Conservation (phyloP, 2,888 invertebrate species). For the Chesias legatella region DNA sequence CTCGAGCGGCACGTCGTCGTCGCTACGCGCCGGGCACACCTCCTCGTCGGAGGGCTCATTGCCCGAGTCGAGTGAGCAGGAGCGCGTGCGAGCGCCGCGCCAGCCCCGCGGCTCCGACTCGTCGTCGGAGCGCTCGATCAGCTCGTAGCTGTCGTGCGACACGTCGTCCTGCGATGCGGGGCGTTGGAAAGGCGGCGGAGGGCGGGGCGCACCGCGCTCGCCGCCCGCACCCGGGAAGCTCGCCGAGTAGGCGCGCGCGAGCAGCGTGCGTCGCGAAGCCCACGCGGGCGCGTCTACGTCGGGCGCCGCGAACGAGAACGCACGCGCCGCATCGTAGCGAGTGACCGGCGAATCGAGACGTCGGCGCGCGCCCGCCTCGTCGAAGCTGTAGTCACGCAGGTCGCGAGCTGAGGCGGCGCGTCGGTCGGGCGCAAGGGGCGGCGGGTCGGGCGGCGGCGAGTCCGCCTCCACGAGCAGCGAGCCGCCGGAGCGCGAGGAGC, state of each 20-base stretch:
- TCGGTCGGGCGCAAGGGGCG: slow-evolving; percentile 55
- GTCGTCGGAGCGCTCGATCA: slow-evolving; percentile 88
- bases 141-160: slow-evolving; percentile 93
- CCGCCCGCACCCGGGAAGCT: slow-evolving; percentile 91
- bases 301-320: slow-evolving; percentile 44
- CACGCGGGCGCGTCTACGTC: no score
- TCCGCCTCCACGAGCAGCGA: slow-evolving; percentile 60
- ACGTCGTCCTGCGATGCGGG: slow-evolving; percentile 91
- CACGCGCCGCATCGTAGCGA: slow-evolving; percentile 72
- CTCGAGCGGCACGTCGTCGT: slow-evolving; percentile 86
- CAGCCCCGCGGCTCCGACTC: slow-evolving; percentile 68
- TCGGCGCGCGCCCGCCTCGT: slow-evolving; percentile 83
- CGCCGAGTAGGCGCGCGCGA: slow-evolving; percentile 88
- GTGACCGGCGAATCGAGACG: slow-evolving; percentile 46
- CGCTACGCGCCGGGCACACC: slow-evolving; percentile 81
- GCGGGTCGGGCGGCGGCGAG: slow-evolving; percentile 25
- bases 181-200: slow-evolving; percentile 79
- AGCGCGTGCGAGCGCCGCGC: slow-evolving; percentile 75
- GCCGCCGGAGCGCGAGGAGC: slow-evolving; percentile 51
- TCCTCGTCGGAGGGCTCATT: slow-evolving; percentile 87
- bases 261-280: slow-evolving; percentile 54
- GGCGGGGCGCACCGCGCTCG: slow-evolving; percentile 83
- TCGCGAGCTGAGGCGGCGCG: slow-evolving; percentile 89
- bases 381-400: slow-evolving; percentile 88
- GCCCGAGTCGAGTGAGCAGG: slow-evolving; percentile 88